phyloP scores from a whole-genome alignment of 2,888 invertebrate species.

The Busseola fusca region DNA sequence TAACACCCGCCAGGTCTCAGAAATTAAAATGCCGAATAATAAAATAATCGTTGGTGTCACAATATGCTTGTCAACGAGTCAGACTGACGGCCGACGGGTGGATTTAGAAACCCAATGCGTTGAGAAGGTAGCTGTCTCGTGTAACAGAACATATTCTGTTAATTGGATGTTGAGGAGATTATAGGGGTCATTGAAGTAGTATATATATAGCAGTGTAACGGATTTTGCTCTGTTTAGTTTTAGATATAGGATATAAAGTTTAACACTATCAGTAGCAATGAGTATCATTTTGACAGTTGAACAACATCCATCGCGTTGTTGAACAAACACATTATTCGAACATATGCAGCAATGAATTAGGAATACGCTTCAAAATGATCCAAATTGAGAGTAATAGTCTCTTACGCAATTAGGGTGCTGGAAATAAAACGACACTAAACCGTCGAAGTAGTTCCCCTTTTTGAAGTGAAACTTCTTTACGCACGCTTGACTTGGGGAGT shows the following conservation, averaged over 20 bases:
- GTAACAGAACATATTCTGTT: slow-evolving; percentile 67
- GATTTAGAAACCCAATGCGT: slow-evolving; percentile 74
- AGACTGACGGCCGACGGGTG: slow-evolving; percentile 71
- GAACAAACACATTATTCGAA: too few relatives aligned
- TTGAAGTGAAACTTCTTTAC: too few relatives aligned
- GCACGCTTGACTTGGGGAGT: too few relatives aligned
- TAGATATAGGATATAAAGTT: not conserved
- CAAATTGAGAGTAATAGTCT: too few relatives aligned
- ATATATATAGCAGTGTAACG: slow-evolving; percentile 32
- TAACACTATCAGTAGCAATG: not conserved
- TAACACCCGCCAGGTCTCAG: slow-evolving; percentile 61
- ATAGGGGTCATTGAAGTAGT: slow-evolving; percentile 40
- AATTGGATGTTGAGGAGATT: slow-evolving; percentile 69
- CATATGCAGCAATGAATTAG: too few relatives aligned
- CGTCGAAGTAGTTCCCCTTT: too few relatives aligned
- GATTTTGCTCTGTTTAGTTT: slow-evolving; percentile 1
- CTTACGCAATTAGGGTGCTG: too few relatives aligned
- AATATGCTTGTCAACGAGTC: slow-evolving; percentile 81
- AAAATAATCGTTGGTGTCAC: slow-evolving; percentile 85
- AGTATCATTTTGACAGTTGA: too few relatives aligned
- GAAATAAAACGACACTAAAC: too few relatives aligned
- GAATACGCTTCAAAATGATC: too few relatives aligned
- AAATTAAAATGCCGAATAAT: slow-evolving; percentile 61
- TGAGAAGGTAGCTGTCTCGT: slow-evolving; percentile 73
- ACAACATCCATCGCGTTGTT: too few relatives aligned